A percentile compares a stretch with the other conserved stretches of the same genome.
Conservation (phyloP, 2,797 vertebrate genomes). For the Diplodus sargus region DNA sequence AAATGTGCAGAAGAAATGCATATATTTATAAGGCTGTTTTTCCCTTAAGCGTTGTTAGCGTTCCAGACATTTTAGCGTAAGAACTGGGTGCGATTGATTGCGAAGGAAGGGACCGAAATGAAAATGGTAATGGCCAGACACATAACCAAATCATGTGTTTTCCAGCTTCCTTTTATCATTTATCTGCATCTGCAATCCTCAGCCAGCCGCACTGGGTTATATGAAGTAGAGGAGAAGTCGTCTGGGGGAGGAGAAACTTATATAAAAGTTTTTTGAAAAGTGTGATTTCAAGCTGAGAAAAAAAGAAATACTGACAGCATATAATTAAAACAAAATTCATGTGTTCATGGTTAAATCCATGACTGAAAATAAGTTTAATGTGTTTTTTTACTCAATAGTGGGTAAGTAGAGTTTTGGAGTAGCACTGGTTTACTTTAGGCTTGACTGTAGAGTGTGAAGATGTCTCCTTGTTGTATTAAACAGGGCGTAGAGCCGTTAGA, state of each 20-base stretch:
- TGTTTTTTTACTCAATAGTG: background rate
- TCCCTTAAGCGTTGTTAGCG: slow-evolving; percentile 13
- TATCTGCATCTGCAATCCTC: slow-evolving; percentile 23
- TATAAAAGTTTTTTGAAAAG: slow-evolving; percentile 7
- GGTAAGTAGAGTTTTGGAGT: slow-evolving; percentile 15
- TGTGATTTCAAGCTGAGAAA: slow-evolving; percentile 4
- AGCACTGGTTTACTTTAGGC: slow-evolving; percentile 16
- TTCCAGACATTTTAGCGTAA: slow-evolving; percentile 28
- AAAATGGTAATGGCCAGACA: slow-evolving; percentile 1
- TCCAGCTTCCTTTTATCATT: slow-evolving; percentile 13
- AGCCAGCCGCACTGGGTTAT: slow-evolving; percentile 3
- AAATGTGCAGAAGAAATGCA: slow-evolving; percentile 46
- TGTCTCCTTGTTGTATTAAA: slow-evolving; percentile 12
- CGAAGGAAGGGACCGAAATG: slow-evolving; percentile 13
- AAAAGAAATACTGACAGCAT: background rate
- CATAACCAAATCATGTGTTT: slow-evolving; percentile 1
- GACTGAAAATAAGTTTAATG: background rate
- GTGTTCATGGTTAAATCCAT: slow-evolving; percentile 1
- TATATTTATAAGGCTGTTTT: slow-evolving; percentile 43
- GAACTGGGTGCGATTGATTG: slow-evolving; percentile 16
- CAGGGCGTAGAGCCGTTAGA: background rate
- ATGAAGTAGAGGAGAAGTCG: slow-evolving; percentile 23
- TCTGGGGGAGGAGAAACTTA: slow-evolving; percentile 12
- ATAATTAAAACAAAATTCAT: slow-evolving; percentile 21
- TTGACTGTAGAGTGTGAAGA: slow-evolving; percentile 1